A percentile compares a stretch with the other conserved stretches of the same genome.
phyloP scores from a whole-genome alignment of 2,797 vertebrate species.

The Poeciliopsis paucimaculata region DNA sequence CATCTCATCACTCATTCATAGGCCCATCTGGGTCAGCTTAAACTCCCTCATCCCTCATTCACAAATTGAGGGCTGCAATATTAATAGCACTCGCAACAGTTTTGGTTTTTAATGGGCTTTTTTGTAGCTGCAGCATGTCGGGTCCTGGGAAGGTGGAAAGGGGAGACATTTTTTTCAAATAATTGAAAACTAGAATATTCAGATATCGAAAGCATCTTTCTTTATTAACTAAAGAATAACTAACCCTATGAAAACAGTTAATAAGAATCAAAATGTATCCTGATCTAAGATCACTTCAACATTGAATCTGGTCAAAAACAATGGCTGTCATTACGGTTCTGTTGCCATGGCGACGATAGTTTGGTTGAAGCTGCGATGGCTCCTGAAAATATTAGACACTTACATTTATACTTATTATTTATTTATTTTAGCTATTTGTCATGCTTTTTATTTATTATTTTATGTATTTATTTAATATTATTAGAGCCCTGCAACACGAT shows the following conservation, averaged over 20 bases:
- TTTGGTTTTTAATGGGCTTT: slow-evolving; percentile 72
- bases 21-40: slow-evolving; percentile 75
- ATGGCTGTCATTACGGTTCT: background rate
- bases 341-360: too few species aligned
- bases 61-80: slow-evolving; percentile 78
- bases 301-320: background rate
- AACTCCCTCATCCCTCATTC: slow-evolving; percentile 77
- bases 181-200: slow-evolving; percentile 22
- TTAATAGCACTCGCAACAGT: slow-evolving; percentile 73
- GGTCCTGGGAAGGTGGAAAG: slow-evolving; percentile 20
- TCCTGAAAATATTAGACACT: too few species aligned
- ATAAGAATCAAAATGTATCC: background rate
- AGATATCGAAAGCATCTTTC: background rate
- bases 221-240: background rate
- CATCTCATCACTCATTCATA: slow-evolving; percentile 70
- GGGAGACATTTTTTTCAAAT: slow-evolving; percentile 20
- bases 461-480: too few species aligned
- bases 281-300: background rate
- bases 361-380: too few species aligned
- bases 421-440: too few species aligned
- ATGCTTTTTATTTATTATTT: too few species aligned
- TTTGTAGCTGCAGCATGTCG: slow-evolving; percentile 38
- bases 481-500: too few species aligned
- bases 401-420: too few species aligned
- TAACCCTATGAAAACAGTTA: background rate